Evolutionary conservation across 2,888 invertebrate species (phyloP).

Genomic region (Tortrix viridana): DNA sequence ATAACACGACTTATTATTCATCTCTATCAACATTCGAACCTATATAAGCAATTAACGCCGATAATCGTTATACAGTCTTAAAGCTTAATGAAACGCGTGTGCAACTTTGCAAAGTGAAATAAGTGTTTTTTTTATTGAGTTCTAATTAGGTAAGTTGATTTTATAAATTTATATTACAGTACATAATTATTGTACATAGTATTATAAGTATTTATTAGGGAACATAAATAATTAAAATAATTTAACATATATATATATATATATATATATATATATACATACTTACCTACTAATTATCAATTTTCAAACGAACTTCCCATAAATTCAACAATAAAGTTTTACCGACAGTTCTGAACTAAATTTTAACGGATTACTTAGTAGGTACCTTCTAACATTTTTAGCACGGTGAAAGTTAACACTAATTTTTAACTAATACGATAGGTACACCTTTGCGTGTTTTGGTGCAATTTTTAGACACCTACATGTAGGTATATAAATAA

Average conservation of each 20-base stretch:
- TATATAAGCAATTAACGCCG: conserved; percentile 43
- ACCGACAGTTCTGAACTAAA: conserved; percentile 9
- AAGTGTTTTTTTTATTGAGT: no score
- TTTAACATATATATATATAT: no score
- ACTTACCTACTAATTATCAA: no score
- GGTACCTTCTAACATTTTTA: conserved; percentile 5
- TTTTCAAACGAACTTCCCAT: no score
- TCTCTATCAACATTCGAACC: conserved; percentile 16
- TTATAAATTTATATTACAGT: conserved; percentile 17
- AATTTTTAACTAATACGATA: conserved; percentile 1
- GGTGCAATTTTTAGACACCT: not conserved
- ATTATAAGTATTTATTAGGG: not conserved
- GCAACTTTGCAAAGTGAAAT: conserved; percentile 16
- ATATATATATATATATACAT: no score
- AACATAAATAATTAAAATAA: no score
- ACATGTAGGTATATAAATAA: no score
- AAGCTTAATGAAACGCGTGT: conserved; percentile 37
- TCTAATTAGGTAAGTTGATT: not conserved
- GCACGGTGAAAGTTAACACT: conserved; percentile 24
- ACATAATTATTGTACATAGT: not conserved
- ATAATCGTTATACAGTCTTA: conserved; percentile 35
- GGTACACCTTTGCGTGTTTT: no score
- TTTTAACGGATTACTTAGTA: conserved; percentile 2
- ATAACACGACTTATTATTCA: conserved; percentile 38
- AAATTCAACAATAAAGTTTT: conserved; percentile 10